Conservation (phyloP, 2,888 invertebrate species). For the Synanthedon vespiformis region DNA sequence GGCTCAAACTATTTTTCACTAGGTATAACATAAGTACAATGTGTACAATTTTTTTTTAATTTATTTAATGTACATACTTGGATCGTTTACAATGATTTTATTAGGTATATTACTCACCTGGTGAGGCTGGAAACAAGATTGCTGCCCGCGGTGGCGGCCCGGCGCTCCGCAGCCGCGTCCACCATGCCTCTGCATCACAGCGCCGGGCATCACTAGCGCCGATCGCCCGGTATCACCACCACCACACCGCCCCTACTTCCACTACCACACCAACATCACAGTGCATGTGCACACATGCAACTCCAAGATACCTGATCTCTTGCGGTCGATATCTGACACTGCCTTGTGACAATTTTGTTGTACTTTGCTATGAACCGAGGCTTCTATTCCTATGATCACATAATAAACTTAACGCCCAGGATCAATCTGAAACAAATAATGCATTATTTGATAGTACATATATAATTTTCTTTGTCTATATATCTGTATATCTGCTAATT, state of each 20-base stretch:
- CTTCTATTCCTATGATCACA: not conserved
- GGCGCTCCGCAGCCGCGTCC: slow-evolving; percentile 68
- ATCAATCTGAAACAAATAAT: not conserved
- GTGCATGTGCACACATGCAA: slow-evolving; percentile 18
- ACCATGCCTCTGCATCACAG: slow-evolving; percentile 69
- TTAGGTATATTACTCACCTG: slow-evolving; percentile 40
- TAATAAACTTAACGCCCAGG: not conserved
- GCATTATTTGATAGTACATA: not conserved
- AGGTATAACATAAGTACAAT: no score
- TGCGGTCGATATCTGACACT: slow-evolving; percentile 19
- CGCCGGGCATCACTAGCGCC: slow-evolving; percentile 59
- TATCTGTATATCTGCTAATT: no score
- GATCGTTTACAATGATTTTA: not conserved
- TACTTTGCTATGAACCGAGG: not conserved
- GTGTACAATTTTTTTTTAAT: not conserved
- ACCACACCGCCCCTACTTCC: slow-evolving; percentile 39
- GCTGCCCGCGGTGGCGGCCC: slow-evolving; percentile 53
- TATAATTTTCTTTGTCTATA: no score
- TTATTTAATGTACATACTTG: not conserved
- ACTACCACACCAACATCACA: slow-evolving; percentile 37
- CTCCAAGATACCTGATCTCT: slow-evolving; percentile 11
- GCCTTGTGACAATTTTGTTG: not conserved
- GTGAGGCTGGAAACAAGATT: slow-evolving; percentile 51
- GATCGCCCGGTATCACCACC: slow-evolving; percentile 32
- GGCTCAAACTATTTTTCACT: no score